Percentiles rank a stretch among this genome's conserved stretches.
Evolutionary conservation across 2,113 vertebrate genomes (phyloP).

Genomic region (Rutilus rutilus): DNA sequence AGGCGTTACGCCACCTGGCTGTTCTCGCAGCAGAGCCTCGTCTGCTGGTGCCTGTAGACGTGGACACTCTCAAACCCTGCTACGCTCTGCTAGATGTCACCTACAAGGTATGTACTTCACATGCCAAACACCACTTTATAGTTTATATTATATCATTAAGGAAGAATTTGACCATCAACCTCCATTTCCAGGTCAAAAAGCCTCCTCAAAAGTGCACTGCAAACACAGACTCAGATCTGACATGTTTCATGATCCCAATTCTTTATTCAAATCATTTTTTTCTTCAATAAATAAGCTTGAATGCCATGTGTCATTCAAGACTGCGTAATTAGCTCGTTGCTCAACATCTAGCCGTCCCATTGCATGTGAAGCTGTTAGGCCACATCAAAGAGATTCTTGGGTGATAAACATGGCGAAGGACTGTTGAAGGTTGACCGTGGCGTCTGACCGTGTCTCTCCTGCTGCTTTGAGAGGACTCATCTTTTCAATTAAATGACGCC

Average conservation of each 20-base stretch:
- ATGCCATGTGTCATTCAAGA: neutral
- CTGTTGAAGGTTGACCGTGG: constrained; percentile 33
- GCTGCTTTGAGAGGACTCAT: neutral
- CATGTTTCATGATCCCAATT: neutral
- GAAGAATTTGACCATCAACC: neutral
- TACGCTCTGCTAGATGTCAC: constrained; percentile 95
- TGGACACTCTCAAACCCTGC: constrained; percentile 91
- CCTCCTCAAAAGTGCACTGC: neutral
- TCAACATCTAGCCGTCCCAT: neutral
- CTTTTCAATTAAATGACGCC: constrained; percentile 42
- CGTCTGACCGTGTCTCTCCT: neutral
- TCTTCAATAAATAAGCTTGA: neutral
- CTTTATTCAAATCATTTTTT: neutral
- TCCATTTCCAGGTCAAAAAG: neutral
- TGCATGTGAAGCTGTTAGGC: neutral
- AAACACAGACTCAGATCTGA: neutral
- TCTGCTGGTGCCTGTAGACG: constrained; percentile 93
- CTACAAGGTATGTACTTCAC: constrained; percentile 81
- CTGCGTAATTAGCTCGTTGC: neutral
- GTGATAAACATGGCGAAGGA: neutral
- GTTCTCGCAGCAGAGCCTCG: constrained; percentile 92
- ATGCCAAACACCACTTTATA: no score
- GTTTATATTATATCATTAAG: neutral
- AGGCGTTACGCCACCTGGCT: constrained; percentile 92
- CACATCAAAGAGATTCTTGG: neutral